These are phyloP conservation scores for Datnioides undecimradiatus DNA, from an alignment of 2,113 vertebrate species.

Conservation along the genomic window DNA sequence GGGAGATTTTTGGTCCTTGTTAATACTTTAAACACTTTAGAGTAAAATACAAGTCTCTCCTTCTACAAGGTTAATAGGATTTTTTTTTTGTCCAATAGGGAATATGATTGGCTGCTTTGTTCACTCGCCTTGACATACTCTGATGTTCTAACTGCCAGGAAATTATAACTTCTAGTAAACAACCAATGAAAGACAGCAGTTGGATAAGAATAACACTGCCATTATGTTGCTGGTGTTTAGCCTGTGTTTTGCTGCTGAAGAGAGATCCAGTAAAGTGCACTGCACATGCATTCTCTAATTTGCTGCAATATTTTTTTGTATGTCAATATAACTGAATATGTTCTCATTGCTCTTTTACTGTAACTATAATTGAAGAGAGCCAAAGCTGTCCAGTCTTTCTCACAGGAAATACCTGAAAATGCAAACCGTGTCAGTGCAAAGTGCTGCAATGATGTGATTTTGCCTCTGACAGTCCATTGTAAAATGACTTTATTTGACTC, in stretches of 20 bases:
- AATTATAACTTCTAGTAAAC: background rate
- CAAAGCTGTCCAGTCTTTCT: background rate
- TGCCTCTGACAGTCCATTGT: background rate
- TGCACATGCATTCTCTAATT: background rate
- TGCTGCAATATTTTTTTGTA: background rate
- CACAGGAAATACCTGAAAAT: background rate
- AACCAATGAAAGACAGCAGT: background rate
- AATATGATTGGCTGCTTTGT: background rate
- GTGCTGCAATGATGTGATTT: background rate
- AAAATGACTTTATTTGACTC: background rate
- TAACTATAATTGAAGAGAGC: background rate
- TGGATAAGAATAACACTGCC: background rate
- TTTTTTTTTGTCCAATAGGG: background rate
- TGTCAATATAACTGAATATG: background rate
- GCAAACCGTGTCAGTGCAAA: background rate
- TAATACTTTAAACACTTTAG: background rate
- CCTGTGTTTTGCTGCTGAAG: background rate
- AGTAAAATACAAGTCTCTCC: background rate
- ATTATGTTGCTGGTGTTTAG: background rate
- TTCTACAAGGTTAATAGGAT: background rate
- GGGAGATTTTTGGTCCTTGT: background rate
- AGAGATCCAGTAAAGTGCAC: background rate
- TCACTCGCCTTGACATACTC: background rate
- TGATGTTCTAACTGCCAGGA: background rate
- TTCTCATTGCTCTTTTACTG: background rate